Conservation (phyloP, 1,140 invertebrate genomes). For the Lepeophtheirus salmonis region DNA sequence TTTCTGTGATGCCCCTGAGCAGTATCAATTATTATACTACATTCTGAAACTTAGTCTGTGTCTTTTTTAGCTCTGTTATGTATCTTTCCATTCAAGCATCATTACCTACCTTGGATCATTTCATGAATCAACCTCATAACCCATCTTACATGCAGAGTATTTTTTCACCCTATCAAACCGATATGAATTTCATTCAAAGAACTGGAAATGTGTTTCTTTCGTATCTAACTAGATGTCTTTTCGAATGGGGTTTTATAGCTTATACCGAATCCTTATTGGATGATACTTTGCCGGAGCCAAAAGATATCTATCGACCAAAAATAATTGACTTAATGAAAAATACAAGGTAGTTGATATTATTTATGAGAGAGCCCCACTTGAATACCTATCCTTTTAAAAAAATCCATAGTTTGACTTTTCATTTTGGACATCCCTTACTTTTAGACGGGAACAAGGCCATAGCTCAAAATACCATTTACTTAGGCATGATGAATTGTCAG, state of each 20-base stretch:
- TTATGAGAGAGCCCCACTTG: not conserved
- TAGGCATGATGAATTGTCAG: constrained; percentile 16
- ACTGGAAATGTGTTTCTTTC: not conserved
- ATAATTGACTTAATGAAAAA: not conserved
- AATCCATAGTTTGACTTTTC: not conserved
- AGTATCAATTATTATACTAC: too few species aligned
- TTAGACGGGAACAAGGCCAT: not conserved
- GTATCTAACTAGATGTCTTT: not conserved
- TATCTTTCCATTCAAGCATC: not conserved
- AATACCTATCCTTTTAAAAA: not conserved
- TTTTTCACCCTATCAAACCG: not conserved
- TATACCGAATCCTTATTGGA: not conserved
- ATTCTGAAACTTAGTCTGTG: too few species aligned
- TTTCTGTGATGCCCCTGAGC: too few species aligned
- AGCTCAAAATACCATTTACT: not conserved
- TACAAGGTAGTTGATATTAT: not conserved
- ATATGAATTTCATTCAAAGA: not conserved
- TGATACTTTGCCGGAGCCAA: not conserved
- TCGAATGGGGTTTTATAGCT: not conserved
- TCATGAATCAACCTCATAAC: not conserved
- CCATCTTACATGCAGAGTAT: not conserved
- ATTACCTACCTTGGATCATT: not conserved
- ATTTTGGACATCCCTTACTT: constrained; percentile 11
- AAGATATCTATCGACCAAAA: not conserved
- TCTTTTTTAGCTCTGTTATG: not conserved